phyloP scores from a whole-genome alignment of 2,888 invertebrate genomes.

The Stenchaetothrips biformis region DNA sequence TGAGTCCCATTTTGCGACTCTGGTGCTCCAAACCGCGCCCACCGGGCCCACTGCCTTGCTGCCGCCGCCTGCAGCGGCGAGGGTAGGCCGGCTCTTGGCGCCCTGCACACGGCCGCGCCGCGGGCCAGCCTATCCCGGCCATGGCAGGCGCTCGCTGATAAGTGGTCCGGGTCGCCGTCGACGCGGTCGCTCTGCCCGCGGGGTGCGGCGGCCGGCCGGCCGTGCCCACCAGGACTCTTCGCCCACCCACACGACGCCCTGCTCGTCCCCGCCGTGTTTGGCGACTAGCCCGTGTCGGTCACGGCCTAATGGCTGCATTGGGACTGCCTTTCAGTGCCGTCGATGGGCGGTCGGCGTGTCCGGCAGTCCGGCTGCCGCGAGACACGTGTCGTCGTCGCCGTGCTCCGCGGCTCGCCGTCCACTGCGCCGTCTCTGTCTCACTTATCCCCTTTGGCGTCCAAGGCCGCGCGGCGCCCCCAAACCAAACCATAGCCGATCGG shows the following conservation, averaged over 20 bases:
- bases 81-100: background rate
- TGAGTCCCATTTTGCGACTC: background rate
- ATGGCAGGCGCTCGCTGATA: constrained; percentile 6
- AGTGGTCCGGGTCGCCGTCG: background rate
- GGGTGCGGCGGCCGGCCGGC: background rate
- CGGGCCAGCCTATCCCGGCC: background rate
- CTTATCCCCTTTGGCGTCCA: no score
- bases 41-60: background rate
- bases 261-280: background rate
- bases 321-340: no score
- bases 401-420: background rate
- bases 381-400: background rate
- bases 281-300: background rate
- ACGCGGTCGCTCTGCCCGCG: background rate
- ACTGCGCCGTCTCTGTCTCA: no score
- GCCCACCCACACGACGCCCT: background rate
- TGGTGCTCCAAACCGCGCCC: background rate
- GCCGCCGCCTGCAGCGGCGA: background rate
- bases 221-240: background rate
- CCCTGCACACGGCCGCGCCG: background rate
- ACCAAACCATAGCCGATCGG: background rate
- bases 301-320: background rate
- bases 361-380: no score
- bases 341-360: no score
- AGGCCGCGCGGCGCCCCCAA: background rate